Conservation (phyloP, 1,140 invertebrate genomes). For the Drosophila elegans region DNA sequence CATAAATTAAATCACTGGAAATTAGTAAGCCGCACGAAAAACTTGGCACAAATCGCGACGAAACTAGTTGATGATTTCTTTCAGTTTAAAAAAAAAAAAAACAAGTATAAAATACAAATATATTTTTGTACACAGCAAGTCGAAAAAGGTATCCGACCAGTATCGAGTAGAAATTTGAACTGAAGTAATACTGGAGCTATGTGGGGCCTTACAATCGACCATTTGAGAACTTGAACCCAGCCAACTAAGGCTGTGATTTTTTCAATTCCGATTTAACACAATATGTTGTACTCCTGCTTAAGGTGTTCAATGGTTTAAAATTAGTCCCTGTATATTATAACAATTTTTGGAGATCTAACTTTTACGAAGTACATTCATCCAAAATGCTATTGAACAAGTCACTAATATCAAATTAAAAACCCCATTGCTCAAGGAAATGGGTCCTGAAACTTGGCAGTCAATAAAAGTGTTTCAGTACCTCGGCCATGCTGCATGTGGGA, state of each 20-base stretch:
- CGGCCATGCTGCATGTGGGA: constrained; percentile 88
- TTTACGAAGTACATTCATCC: not conserved
- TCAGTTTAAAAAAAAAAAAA: constrained; percentile 43
- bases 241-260: constrained; percentile 13
- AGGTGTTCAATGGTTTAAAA: no score
- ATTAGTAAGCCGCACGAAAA: constrained; percentile 49
- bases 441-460: no score
- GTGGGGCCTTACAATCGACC: not conserved
- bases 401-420: not conserved
- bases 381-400: not conserved
- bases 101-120: constrained; percentile 29
- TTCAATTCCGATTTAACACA: no score
- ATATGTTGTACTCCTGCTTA: no score
- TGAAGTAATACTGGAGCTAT: constrained; percentile 9
- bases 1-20: constrained; percentile 61
- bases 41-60: constrained; percentile 39
- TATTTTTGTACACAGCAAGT: constrained; percentile 36
- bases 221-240: not conserved
- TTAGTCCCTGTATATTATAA: no score
- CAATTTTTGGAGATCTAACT: no score
- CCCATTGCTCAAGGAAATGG: not conserved
- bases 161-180: constrained; percentile 57
- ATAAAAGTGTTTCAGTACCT: constrained; percentile 85
- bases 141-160: constrained; percentile 38
- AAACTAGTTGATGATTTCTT: constrained; percentile 22